phyloP scores from a whole-genome alignment of 2,888 invertebrate genomes.

The Sinotaia quadrata region DNA sequence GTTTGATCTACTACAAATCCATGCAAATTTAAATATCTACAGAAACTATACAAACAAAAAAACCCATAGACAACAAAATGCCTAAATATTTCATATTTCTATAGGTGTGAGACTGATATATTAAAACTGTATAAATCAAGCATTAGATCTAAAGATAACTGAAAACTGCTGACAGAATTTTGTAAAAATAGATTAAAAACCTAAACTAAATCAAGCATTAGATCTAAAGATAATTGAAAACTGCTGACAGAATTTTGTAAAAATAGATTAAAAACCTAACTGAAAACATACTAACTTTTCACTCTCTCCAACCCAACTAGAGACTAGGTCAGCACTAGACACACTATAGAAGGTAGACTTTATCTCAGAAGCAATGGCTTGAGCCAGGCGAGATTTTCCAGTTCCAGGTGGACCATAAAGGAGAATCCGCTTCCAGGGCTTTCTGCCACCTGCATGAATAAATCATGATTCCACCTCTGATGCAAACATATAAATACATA shows the following conservation, averaged over 20 bases:
- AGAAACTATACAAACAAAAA: too few relatives aligned
- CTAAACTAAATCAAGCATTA: too few relatives aligned
- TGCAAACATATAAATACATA: too few relatives aligned
- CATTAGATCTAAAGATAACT: too few relatives aligned
- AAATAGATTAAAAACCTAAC: neutral
- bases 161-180: neutral
- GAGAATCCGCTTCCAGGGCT: constrained; percentile 75
- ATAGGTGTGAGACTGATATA: too few relatives aligned
- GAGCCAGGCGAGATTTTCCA: constrained; percentile 70
- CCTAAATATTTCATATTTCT: too few relatives aligned
- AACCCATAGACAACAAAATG: too few relatives aligned
- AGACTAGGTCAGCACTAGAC: constrained; percentile 76
- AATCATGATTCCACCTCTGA: too few relatives aligned
- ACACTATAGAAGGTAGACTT: constrained; percentile 75
- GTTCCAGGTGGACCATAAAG: constrained; percentile 74
- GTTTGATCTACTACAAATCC: too few relatives aligned
- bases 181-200: neutral
- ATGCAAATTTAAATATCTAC: too few relatives aligned
- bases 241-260: neutral
- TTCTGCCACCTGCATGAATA: constrained; percentile 60
- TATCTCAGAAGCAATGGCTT: constrained; percentile 74
- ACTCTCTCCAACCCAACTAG: constrained; percentile 76
- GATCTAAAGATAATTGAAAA: too few relatives aligned
- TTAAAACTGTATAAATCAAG: too few relatives aligned
- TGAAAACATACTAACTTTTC: constrained; percentile 74